Evolutionary conservation across 2,888 invertebrate species (phyloP).

Genomic region (Junonia oenone): DNA sequence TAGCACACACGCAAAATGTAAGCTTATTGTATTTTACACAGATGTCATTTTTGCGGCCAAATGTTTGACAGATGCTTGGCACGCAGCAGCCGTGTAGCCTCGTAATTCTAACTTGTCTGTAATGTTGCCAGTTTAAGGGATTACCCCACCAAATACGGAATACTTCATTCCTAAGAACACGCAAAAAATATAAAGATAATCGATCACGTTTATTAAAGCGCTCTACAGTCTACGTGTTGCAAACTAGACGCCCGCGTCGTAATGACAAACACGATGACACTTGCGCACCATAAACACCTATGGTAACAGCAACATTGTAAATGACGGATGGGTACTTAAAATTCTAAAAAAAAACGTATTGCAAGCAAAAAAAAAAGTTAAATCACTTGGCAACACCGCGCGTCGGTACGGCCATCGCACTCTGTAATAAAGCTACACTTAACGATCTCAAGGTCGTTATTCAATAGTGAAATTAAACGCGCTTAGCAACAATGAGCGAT

Average conservation of each 20-base stretch:
- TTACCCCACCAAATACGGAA: neutral
- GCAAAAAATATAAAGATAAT: neutral
- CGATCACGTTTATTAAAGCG: neutral
- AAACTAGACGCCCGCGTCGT: neutral
- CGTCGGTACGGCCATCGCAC: slow-evolving; percentile 27
- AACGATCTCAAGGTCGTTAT: slow-evolving; percentile 32
- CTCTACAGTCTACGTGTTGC: neutral
- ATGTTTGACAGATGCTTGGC: slow-evolving; percentile 23
- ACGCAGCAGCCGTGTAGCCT: slow-evolving; percentile 14
- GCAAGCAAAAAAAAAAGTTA: neutral
- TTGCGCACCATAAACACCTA: neutral
- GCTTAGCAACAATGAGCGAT: slow-evolving; percentile 62
- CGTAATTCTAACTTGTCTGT: slow-evolving; percentile 21
- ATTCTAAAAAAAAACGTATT: neutral
- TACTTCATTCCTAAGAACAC: neutral
- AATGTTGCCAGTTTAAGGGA: slow-evolving; percentile 2
- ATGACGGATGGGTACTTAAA: neutral
- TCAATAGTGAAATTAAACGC: slow-evolving; percentile 36
- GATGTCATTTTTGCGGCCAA: slow-evolving; percentile 22
- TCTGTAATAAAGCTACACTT: slow-evolving; percentile 29
- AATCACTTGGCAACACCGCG: slow-evolving; percentile 8
- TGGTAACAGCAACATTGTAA: neutral
- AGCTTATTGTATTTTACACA: slow-evolving; percentile 15
- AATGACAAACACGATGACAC: neutral
- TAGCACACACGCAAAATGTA: slow-evolving; percentile 16